phyloP scores from a whole-genome alignment of 53 echinoderm and acorn worm genomes.

The Glandiceps talaboti region DNA sequence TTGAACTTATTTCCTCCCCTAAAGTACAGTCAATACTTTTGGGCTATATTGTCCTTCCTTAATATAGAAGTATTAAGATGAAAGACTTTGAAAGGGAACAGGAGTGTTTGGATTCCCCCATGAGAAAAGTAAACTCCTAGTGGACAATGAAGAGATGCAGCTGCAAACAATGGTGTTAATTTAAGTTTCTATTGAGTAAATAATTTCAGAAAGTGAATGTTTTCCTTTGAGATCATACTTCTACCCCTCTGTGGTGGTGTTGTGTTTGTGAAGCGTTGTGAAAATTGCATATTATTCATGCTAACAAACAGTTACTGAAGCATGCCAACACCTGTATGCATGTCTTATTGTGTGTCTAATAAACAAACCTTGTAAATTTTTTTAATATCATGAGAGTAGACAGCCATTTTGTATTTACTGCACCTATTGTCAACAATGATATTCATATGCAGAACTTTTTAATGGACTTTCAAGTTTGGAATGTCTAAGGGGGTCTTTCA shows the following conservation, averaged over 20 bases:
- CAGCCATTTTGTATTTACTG: not conserved
- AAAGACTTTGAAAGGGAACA: too few relatives aligned
- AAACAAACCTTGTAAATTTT: not conserved
- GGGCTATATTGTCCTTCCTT: too few relatives aligned
- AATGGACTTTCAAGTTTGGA: not conserved
- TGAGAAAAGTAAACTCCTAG: not conserved
- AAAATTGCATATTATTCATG: not conserved
- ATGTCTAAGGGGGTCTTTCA: not conserved
- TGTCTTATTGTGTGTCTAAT: not conserved
- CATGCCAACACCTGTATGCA: slow-evolving; percentile 1
- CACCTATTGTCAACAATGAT: not conserved
- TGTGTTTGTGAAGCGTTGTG: not conserved
- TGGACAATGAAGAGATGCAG: not conserved
- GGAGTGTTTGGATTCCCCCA: not conserved
- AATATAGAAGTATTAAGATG: too few relatives aligned
- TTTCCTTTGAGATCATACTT: not conserved
- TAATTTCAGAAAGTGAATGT: not conserved
- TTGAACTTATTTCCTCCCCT: too few relatives aligned
- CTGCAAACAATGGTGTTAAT: not conserved
- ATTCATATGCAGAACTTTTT: not conserved
- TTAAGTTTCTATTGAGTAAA: not conserved
- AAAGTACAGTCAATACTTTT: too few relatives aligned
- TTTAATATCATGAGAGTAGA: not conserved
- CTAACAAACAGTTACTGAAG: not conserved
- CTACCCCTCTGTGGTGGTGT: not conserved